Base-by-base conservation (phyloP, 2,888 invertebrate genomes). In the Willowsia nigromaculata region DNA sequence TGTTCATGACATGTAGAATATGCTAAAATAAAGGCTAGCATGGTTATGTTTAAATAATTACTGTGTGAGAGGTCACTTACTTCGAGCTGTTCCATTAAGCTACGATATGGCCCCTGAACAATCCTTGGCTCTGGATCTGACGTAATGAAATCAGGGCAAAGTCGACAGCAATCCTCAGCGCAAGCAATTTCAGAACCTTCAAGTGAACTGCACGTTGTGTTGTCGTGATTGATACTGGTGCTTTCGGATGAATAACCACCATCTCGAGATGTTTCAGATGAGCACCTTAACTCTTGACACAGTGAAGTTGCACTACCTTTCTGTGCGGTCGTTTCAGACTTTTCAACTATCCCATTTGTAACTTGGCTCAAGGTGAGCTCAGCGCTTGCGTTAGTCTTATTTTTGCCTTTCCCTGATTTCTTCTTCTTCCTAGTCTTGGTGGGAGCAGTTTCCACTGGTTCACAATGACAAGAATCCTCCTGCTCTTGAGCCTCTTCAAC, bases 131-230 rank as follows among this genome's bases (percentile, higher is more conserved):
- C 88, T 50, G 50, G 22, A 22, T 89, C 88, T 4, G 88, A 47
- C 1, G 74, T 47, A 43, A 88, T 65, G 53, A 80, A 89, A 5
- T 88, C 88, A 68, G 88, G 84, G 40, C 96, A 93, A 96, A 84
- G 96, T 93, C 97, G 97, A 94, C 98, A 98, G 93, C 97, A 97
- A 59, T 96, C 96, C 93, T 98, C 98, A 0, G 96, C 97, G 94
- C 97, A 98, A 0, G 97, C 97, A 83, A 98, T 96, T 93, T 98
- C 98, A 0, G 98, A 98, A 40, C 98, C 97, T 93, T 98, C 98
- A 0, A 97, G 97, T 3, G 97, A 97, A 93, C 97, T 97, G 92
- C 96, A 96, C 90, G 96, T 95, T 92, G 97, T 97, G 27, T 97
- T 97, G 80, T 96, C 96, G 86, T 96, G 88, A 65, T 88, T 88